Evolutionary conservation across 37 sponge, comb jelly and placozoan genomes (phyloP).

Genomic region (Chondrilla cf. caribensis): DNA sequence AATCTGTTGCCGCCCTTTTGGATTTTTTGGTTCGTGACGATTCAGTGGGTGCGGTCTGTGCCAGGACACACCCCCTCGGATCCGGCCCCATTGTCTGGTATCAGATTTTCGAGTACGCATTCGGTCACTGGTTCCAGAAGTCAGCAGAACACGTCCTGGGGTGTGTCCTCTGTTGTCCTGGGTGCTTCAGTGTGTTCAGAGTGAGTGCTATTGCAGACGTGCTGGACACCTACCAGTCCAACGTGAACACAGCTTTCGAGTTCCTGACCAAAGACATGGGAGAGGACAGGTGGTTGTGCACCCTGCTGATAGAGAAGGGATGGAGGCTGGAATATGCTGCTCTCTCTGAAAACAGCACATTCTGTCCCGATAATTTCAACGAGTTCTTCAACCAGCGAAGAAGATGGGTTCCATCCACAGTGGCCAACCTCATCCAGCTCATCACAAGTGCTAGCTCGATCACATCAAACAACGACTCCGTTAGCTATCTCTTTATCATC

Average conservation of each 20-base stretch:
- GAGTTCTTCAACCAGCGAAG: conserved; percentile 91
- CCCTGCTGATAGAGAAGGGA: conserved; percentile 81
- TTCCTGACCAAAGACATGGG: conserved; percentile 95
- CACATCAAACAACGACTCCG: conserved; percentile 51
- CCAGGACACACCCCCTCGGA: conserved; percentile 86
- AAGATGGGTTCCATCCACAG: conserved; percentile 87
- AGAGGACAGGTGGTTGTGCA: conserved; percentile 93
- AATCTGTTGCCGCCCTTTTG: conserved; percentile 68
- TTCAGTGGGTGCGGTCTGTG: conserved; percentile 81
- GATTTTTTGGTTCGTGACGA: conserved; percentile 69
- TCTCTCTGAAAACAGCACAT: conserved; percentile 69
- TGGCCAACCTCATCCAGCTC: conserved; percentile 72
- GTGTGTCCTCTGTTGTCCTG: conserved; percentile 88
- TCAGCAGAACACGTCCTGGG: conserved; percentile 82
- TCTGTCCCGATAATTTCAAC: conserved; percentile 76
- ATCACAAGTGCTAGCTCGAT: conserved; percentile 36
- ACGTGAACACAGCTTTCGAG: conserved; percentile 57
- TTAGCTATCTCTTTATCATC: conserved; percentile 64
- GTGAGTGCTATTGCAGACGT: conserved; percentile 64
- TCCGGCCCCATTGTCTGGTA: conserved; percentile 84
- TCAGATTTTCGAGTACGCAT: conserved; percentile 86
- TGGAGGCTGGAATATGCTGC: conserved; percentile 87
- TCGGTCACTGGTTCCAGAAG: conserved; percentile 88
- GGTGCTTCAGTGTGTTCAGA: conserved; percentile 87
- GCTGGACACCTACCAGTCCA: conserved; percentile 56